These are phyloP conservation scores for Clarias laeviceps DNA, from an alignment of 2,797 vertebrate genomes.

Conservation along the genomic window DNA sequence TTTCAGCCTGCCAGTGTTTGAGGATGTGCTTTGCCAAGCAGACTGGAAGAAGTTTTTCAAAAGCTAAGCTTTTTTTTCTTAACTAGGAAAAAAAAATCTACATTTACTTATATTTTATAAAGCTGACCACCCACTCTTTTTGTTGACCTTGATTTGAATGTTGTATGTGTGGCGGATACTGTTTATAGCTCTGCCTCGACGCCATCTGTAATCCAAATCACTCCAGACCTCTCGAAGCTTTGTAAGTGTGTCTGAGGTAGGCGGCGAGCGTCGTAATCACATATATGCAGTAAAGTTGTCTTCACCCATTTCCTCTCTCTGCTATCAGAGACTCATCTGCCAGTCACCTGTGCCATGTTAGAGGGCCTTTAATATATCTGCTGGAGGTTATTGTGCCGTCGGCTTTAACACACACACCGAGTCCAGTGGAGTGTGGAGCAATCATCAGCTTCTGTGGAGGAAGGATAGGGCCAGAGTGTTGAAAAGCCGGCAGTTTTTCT, in stretches of 20 bases:
- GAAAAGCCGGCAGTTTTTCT: slow-evolving; percentile 44
- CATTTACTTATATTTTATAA: slow-evolving; percentile 52
- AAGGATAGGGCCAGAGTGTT: slow-evolving; percentile 48
- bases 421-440: slow-evolving; percentile 59
- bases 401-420: slow-evolving; percentile 52
- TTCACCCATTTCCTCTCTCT: slow-evolving; percentile 57
- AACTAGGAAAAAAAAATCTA: slow-evolving; percentile 19
- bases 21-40: slow-evolving; percentile 60
- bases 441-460: slow-evolving; percentile 54
- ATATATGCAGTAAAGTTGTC: slow-evolving; percentile 55
- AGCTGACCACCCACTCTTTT: slow-evolving; percentile 50
- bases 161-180: slow-evolving; percentile 38
- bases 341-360: slow-evolving; percentile 61
- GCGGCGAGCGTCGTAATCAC: slow-evolving; percentile 50
- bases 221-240: slow-evolving; percentile 55
- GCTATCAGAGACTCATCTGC: slow-evolving; percentile 60
- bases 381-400: slow-evolving; percentile 56
- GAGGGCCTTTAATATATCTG: slow-evolving; percentile 62
- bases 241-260: slow-evolving; percentile 47
- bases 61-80: slow-evolving; percentile 35
- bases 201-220: slow-evolving; percentile 53
- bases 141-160: slow-evolving; percentile 56
- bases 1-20: slow-evolving; percentile 54
- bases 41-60: slow-evolving; percentile 49
- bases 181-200: slow-evolving; percentile 51